Conservation (phyloP, 2,113 vertebrate genomes). For the Brienomyrus longianalis region DNA sequence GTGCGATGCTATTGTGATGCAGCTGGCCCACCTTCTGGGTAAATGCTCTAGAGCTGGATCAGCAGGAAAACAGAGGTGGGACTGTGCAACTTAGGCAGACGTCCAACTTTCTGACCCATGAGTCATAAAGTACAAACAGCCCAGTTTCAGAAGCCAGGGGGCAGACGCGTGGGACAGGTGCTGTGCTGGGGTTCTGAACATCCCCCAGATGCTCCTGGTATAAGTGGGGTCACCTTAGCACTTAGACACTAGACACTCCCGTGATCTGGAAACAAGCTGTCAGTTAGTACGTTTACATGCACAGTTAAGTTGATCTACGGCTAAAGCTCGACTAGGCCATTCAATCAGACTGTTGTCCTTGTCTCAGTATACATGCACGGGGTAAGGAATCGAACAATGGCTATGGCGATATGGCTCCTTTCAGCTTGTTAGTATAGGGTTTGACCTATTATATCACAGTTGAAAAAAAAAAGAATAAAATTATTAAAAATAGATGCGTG, state of each 20-base stretch:
- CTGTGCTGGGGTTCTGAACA: background rate
- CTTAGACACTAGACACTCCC: slow-evolving; percentile 16
- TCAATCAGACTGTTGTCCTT: too few species aligned
- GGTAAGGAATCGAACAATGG: too few species aligned
- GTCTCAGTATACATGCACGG: too few species aligned
- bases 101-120: background rate
- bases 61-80: background rate
- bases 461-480: too few species aligned
- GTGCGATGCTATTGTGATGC: background rate
- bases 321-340: too few species aligned
- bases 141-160: background rate
- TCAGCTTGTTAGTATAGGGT: too few species aligned
- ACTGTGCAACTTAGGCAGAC: background rate
- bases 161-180: background rate
- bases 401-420: too few species aligned
- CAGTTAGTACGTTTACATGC: too few species aligned
- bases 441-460: too few species aligned
- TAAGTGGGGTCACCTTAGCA: background rate
- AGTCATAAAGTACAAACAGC: background rate
- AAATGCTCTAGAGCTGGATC: background rate
- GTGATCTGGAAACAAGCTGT: slow-evolving; percentile 25
- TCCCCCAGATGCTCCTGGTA: background rate
- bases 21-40: background rate
- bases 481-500: too few species aligned
- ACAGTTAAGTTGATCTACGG: too few species aligned